Base-by-base conservation (phyloP, 2,797 vertebrate genomes). In the Parauchenoglanis punctatus region DNA sequence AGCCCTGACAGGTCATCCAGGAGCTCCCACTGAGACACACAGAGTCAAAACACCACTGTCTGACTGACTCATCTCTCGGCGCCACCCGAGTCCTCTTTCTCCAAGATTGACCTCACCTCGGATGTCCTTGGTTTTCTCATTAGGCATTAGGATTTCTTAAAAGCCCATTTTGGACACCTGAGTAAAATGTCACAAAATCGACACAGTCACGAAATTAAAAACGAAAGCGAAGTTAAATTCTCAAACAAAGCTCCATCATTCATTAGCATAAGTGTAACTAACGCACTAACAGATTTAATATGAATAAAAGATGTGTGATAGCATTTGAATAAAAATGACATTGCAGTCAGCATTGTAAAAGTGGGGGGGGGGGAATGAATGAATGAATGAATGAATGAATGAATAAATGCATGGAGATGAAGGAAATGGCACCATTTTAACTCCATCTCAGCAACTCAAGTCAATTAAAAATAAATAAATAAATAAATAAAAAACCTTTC, bases 1-100 rank as follows among this genome's bases (percentile, higher is more conserved):
- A 92, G 94, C 92, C 93, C 87, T 94, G 94, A 95, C 94, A 90
- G 88, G 88, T 84, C 88, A 95, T 93, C 91, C 86, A 61, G 78
- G 68, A 85, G 92, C 92, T 28, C 87, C 88, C 84, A 89, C 84
- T n/a, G 81, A 92, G 93, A 93, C 90, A 93, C 91, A 92, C 85
- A 81, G 87, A 81, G 86, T 75, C 88, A 92, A 93, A 92, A 92
- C 92, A 91, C 92, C 92, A 88, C 91, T 90, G 92, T 91, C 91
- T 90, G 68, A 65, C 59, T 83, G 58, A 81, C 56, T 46, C 25
- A 54, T 61, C 56, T 81, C 78, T 65, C 20, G 0, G 44, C n/a
- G 52, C 15, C 25, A 52, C 44, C 2, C 15, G 58, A 63, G 25
- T 46, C 35, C 35, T 67, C 23, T 49, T 46, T 20, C 17, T 83